These are phyloP conservation scores for Cricetomys ansorgei DNA, from an alignment of 2,113 vertebrate species.

Conservation along the genomic window DNA sequence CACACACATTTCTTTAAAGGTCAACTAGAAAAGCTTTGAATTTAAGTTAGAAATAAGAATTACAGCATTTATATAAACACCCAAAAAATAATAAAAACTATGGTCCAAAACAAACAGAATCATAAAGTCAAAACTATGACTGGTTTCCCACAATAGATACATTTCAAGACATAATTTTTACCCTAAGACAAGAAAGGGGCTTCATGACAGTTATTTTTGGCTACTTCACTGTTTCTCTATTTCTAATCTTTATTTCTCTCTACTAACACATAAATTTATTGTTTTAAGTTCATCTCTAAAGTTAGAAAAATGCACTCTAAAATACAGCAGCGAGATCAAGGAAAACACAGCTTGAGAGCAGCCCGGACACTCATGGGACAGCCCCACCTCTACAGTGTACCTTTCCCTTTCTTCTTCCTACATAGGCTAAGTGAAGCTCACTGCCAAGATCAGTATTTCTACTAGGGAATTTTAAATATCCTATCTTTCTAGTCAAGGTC, in stretches of 20 bases:
- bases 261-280: slow-evolving; percentile 7
- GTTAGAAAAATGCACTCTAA: slow-evolving; percentile 57
- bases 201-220: slow-evolving; percentile 49
- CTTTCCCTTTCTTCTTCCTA: background rate
- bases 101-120: slow-evolving; percentile 10
- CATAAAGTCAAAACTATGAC: background rate
- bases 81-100: background rate
- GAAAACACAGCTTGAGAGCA: slow-evolving; percentile 15
- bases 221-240: slow-evolving; percentile 5
- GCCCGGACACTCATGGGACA: background rate
- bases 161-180: slow-evolving; percentile 52
- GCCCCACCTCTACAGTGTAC: background rate
- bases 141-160: slow-evolving; percentile 6
- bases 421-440: slow-evolving; percentile 49
- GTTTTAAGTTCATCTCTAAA: slow-evolving; percentile 42
- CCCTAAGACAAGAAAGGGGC: background rate
- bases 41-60: slow-evolving; percentile 30
- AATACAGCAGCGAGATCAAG: slow-evolving; percentile 1
- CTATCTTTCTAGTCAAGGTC: slow-evolving; percentile 74
- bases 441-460: slow-evolving; percentile 23
- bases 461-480: slow-evolving; percentile 56
- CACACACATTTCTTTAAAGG: slow-evolving; percentile 64
- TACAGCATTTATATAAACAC: background rate
- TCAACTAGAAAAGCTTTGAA: slow-evolving; percentile 48
- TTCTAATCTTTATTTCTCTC: slow-evolving; percentile 35